phyloP scores from a whole-genome alignment of 1,140 invertebrate genomes.

The Drosophila parvula region DNA sequence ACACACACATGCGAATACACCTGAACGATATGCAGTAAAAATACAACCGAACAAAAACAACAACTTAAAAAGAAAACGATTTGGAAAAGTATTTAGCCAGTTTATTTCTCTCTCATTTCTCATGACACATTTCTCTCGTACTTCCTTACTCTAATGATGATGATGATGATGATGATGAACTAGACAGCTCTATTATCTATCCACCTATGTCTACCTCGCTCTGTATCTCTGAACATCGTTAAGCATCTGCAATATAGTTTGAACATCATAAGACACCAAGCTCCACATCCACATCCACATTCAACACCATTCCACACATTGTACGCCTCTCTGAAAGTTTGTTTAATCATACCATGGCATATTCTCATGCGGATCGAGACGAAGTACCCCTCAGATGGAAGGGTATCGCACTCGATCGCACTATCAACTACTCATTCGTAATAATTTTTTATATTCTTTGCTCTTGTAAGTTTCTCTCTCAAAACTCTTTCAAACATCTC shows the following conservation, averaged over 20 bases:
- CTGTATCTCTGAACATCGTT: constrained; percentile 50
- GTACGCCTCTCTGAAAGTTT: constrained; percentile 64
- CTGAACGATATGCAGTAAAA: constrained; percentile 49
- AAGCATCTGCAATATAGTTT: constrained; percentile 60
- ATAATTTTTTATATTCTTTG: constrained; percentile 60
- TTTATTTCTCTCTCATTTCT: constrained; percentile 64
- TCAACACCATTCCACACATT: constrained; percentile 60
- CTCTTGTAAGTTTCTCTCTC: constrained; percentile 73
- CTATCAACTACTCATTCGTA: constrained; percentile 51
- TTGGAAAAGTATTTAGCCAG: constrained; percentile 43
- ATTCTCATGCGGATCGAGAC: constrained; percentile 3
- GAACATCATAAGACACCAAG: constrained; percentile 57
- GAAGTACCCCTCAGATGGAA: background rate
- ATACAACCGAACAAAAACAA: constrained; percentile 4
- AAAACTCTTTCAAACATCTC: constrained; percentile 79
- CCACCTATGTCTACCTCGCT: constrained; percentile 42
- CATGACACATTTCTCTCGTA: constrained; percentile 45
- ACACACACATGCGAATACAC: constrained; percentile 39
- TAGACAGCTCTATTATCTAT: constrained; percentile 36
- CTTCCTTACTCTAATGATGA: constrained; percentile 29
- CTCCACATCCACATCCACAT: constrained; percentile 55
- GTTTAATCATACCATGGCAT: constrained; percentile 44
- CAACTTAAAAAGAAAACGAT: constrained; percentile 25
- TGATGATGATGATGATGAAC: constrained; percentile 20
- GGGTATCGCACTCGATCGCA: constrained; percentile 6